Evolutionary conservation across 1,140 invertebrate genomes (phyloP).

Genomic region (Cepaea nemoralis): DNA sequence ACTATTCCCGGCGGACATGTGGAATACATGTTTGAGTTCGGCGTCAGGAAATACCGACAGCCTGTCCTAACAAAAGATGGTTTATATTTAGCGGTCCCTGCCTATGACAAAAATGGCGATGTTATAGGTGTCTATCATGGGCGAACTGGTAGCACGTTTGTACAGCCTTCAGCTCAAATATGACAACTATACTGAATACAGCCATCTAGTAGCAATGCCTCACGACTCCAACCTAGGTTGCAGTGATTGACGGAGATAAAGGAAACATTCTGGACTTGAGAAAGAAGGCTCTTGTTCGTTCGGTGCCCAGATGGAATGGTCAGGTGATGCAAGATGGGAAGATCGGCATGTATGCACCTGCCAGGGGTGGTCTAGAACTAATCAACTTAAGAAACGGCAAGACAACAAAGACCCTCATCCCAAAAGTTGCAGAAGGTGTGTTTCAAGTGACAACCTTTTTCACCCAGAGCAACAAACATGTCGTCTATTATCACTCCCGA

Average conservation of each 20-base stretch:
- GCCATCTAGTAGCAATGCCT: conserved; percentile 70
- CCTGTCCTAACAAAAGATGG: conserved; percentile 87
- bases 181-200: conserved; percentile 69
- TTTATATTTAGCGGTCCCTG: conserved; percentile 82
- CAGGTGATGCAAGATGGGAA: conserved; percentile 75
- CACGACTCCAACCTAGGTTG: conserved; percentile 81
- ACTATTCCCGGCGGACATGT: conserved; percentile 77
- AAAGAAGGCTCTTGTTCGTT: conserved; percentile 73
- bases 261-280: conserved; percentile 79
- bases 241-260: conserved; percentile 90
- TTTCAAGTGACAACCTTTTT: conserved; percentile 95
- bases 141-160: conserved; percentile 83
- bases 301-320: conserved; percentile 75
- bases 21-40: conserved; percentile 85
- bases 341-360: conserved; percentile 91
- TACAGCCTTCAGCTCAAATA: conserved; percentile 77
- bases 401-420: conserved; percentile 89
- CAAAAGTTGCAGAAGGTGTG: conserved; percentile 91
- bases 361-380: conserved; percentile 88
- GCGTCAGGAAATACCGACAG: conserved; percentile 65
- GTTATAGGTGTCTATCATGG: conserved; percentile 87
- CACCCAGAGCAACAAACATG: conserved; percentile 93
- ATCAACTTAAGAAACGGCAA: conserved; percentile 75
- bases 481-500: conserved; percentile 95
- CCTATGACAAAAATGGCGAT: conserved; percentile 87